Base-by-base conservation (phyloP, 2,113 vertebrate genomes). In the Seriola rivoliana region DNA sequence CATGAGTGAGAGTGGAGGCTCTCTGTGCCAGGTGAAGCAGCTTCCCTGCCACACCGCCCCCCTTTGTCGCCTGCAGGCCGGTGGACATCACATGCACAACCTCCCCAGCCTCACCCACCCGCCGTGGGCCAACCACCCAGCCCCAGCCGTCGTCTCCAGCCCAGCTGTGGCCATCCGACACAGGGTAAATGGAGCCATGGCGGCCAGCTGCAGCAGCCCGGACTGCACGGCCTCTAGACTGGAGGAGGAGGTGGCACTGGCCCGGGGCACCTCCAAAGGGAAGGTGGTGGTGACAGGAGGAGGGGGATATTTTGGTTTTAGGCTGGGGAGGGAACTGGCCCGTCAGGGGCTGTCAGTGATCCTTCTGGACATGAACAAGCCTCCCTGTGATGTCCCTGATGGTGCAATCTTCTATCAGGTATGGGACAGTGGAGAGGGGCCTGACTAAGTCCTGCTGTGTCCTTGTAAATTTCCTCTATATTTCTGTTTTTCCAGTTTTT, bases 231-330 rank as follows among this genome's bases (percentile, higher is more conserved):
- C 80, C 70, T 89, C 91, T 60, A 80, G 75, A 29, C 75, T 73
- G 55, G 78, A 62, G n/a, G 87, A 91, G 34, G 85, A 82, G 5
- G 5, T n/a, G 0, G 29, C 40, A 10, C 0, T 57, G 90, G 54
- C 75, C 0, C 29, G 2, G n/a, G 46, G 42, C 13, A 21, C 57
- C 86, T 62, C 88, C 44, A n/a, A 75, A 4, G 89, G 86, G 52
- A 97, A 93, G 92, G 94, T 95, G 14, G 9, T 99, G 89, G 96
- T 99, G 80, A 99, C 98, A 0, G 98, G 98, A 71, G 98, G 98
- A 4, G 96, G 95, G 1, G 98, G 98, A 11, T 99, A 98, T 90
- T 95, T 98, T 50, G 98, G 98, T 0, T 97, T 96, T 70, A 95
- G 95, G 52, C 94, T 99, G 84, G 96, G 96, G 0, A 95, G 93